phyloP scores from a whole-genome alignment of 2,113 vertebrate species.

The Procavia capensis region DNA sequence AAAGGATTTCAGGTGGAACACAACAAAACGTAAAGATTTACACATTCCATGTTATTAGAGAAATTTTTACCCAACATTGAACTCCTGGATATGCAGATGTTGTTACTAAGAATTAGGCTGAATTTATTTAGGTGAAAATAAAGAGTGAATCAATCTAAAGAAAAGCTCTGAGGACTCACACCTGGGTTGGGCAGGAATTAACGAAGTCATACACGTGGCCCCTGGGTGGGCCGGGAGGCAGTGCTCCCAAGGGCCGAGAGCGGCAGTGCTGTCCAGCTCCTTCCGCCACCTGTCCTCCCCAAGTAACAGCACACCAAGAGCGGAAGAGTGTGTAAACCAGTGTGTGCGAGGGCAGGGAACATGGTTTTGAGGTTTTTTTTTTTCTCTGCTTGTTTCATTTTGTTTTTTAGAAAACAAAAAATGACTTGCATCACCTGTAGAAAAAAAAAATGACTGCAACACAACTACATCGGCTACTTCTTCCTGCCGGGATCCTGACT shows the following conservation, averaged over 20 bases:
- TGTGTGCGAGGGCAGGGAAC: not conserved
- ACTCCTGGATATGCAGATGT: not conserved
- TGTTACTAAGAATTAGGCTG: not conserved
- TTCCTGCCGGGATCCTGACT: not conserved
- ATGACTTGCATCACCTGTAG: not conserved
- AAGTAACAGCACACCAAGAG: not conserved
- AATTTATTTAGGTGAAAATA: constrained; percentile 20
- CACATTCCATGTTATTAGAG: not conserved
- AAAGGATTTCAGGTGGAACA: not conserved
- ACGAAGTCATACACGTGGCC: not conserved
- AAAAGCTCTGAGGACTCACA: not conserved
- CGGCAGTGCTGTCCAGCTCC: not conserved
- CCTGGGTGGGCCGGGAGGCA: not conserved
- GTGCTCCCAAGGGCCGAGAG: not conserved
- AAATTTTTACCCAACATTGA: not conserved
- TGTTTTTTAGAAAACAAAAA: not conserved
- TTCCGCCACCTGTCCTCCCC: not conserved
- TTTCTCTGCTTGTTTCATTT: no score
- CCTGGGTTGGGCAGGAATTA: not conserved
- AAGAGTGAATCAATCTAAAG: not conserved
- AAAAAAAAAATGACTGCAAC: not conserved
- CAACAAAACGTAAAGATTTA: not conserved
- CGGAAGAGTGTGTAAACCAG: not conserved
- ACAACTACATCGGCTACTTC: not conserved
- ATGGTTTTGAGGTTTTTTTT: no score